A percentile compares a stretch with the other conserved stretches of the same genome.
phyloP scores from a whole-genome alignment of 2,888 invertebrate species.

The Caradrina kadenii region DNA sequence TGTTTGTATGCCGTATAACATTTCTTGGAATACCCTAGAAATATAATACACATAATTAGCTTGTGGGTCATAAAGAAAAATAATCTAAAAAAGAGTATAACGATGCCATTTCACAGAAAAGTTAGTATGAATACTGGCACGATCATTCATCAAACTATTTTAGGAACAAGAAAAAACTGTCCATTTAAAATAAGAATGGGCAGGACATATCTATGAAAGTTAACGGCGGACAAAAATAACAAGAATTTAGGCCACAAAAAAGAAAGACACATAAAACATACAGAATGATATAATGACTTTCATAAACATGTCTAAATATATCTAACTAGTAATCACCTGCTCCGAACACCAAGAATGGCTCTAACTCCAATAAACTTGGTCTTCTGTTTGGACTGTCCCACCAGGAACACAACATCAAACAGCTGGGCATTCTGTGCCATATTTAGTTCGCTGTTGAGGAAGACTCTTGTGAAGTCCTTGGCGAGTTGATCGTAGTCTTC shows the following conservation, averaged over 20 bases:
- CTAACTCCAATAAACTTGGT: slow-evolving; percentile 97
- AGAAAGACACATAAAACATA: neutral
- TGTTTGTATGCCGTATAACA: slow-evolving; percentile 98
- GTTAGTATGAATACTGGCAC: neutral
- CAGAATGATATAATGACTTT: too few relatives aligned
- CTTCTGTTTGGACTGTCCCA: slow-evolving; percentile 97
- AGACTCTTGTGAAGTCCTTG: slow-evolving; percentile 97
- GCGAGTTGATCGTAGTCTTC: slow-evolving; percentile 98
- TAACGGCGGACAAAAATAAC: slow-evolving; percentile 14
- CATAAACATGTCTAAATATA: too few relatives aligned
- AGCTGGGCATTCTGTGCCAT: slow-evolving; percentile 94
- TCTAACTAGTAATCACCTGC: slow-evolving; percentile 90
- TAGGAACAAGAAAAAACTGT: slow-evolving; percentile 9
- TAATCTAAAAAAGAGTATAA: neutral
- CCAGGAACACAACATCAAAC: slow-evolving; percentile 97
- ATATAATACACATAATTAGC: neutral
- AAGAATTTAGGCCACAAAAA: neutral
- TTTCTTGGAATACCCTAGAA: slow-evolving; percentile 96
- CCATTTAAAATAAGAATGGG: slow-evolving; percentile 12
- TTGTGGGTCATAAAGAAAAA: neutral
- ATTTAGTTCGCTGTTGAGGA: slow-evolving; percentile 96
- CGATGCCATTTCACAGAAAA: neutral
- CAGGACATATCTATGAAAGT: slow-evolving; percentile 28
- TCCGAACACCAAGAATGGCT: slow-evolving; percentile 97
- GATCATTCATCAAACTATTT: slow-evolving; percentile 32